Percentiles rank a stretch among this genome's conserved stretches.
phyloP scores from a whole-genome alignment of 2,888 invertebrate genomes.

The Harmothoe impar region DNA sequence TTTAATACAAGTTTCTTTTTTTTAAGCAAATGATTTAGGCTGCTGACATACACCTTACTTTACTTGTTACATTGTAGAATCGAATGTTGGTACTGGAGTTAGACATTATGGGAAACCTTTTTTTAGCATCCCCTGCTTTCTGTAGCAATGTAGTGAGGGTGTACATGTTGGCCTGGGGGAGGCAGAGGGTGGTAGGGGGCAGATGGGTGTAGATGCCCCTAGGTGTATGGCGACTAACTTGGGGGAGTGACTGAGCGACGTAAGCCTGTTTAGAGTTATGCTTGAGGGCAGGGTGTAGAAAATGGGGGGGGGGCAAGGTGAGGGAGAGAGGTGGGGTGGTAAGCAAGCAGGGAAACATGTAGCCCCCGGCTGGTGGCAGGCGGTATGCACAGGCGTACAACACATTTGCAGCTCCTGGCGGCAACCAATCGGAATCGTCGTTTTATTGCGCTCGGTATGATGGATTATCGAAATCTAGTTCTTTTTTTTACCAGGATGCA shows the following conservation, averaged over 20 bases:
- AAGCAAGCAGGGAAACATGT: conserved; percentile 11
- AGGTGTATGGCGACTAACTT: background rate
- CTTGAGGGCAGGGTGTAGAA: background rate
- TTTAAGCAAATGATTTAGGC: background rate
- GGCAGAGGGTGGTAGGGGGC: no score
- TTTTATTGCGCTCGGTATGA: conserved; percentile 38
- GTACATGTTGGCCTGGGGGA: no score
- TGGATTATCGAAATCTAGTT: conserved; percentile 8
- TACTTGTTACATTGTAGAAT: no score
- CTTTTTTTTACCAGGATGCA: conserved; percentile 19
- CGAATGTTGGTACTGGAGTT: no score
- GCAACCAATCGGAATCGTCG: conserved; percentile 24
- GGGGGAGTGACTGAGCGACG: background rate
- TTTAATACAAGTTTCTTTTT: background rate
- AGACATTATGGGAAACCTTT: no score
- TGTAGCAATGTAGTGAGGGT: no score
- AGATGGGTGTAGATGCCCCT: no score
- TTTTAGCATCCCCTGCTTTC: no score
- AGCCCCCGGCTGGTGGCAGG: background rate
- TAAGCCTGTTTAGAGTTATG: background rate
- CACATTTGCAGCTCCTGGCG: no score
- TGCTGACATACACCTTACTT: no score
- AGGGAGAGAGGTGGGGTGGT: background rate
- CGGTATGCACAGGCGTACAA: background rate
- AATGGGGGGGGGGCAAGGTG: background rate